These are phyloP conservation scores for Ceyx cyanopectus DNA, from an alignment of 2,113 vertebrate species.

Conservation along the genomic window DNA sequence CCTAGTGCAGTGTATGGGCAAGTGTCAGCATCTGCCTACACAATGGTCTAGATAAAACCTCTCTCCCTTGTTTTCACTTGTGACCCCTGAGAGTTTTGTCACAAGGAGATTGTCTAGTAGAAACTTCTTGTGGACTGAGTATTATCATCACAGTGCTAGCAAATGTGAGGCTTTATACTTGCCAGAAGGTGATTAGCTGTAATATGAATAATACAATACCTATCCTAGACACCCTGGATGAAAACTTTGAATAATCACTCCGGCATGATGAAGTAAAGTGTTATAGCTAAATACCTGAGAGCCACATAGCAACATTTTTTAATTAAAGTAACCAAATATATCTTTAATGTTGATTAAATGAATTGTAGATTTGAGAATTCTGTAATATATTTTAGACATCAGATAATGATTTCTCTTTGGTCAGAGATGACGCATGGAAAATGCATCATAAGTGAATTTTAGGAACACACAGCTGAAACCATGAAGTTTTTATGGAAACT, in stretches of 20 bases:
- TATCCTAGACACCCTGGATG: constrained; percentile 2
- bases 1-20: not conserved
- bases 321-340: constrained; percentile 51
- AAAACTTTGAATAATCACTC: constrained; percentile 19
- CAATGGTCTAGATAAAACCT: not conserved
- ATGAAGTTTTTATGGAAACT: not conserved
- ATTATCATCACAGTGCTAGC: not conserved
- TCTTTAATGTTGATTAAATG: constrained; percentile 57
- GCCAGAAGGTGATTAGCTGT: constrained; percentile 20
- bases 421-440: constrained; percentile 29
- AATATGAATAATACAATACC: constrained; percentile 44
- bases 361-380: constrained; percentile 9
- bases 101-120: not conserved
- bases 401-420: not conserved
- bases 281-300: constrained; percentile 5
- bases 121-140: not conserved
- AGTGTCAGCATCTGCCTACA: not conserved
- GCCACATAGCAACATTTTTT: not conserved
- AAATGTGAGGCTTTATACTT: not conserved
- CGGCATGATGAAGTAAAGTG: not conserved
- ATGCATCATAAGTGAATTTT: not conserved
- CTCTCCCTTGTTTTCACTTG: not conserved
- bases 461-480: not conserved
- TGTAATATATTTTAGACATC: not conserved
- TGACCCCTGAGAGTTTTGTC: not conserved